Conservation (phyloP, 35 echinoderm and acorn worm genomes). For the Stichopus chloronotus region DNA sequence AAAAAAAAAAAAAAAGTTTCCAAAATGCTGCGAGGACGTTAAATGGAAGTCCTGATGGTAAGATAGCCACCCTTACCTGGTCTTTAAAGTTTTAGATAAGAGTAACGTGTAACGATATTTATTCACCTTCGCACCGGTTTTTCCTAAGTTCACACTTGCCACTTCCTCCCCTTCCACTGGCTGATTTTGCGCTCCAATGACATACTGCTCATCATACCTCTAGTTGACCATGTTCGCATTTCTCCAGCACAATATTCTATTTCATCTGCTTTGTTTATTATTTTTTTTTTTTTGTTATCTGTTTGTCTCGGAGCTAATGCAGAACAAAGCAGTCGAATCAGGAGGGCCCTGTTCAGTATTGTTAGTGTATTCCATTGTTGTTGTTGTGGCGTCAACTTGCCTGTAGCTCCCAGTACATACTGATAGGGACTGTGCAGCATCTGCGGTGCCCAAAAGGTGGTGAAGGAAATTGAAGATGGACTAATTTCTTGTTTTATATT, state of each 20-base stretch:
- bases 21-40: conserved; percentile 51
- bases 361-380: background rate
- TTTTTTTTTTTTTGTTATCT: no score
- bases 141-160: conserved; percentile 29
- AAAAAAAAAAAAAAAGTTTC: conserved; percentile 32
- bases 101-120: conserved; percentile 48
- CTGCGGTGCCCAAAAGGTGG: no score
- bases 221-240: no score
- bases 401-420: background rate
- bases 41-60: conserved; percentile 53
- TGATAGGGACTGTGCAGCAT: no score
- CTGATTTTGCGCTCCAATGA: conserved; percentile 16
- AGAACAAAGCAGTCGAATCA: background rate
- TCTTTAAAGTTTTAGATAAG: conserved; percentile 45
- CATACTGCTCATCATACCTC: conserved; percentile 17
- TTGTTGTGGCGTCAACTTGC: background rate
- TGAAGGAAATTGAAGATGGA: background rate
- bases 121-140: conserved; percentile 37
- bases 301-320: background rate
- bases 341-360: no score
- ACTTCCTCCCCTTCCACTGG: conserved; percentile 23
- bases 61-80: conserved; percentile 49
- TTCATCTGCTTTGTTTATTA: no score
- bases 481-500: no score
- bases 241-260: no score